Evolutionary conservation across 1,140 invertebrate genomes (phyloP).

Genomic region (Hylaeus anthracinus): DNA sequence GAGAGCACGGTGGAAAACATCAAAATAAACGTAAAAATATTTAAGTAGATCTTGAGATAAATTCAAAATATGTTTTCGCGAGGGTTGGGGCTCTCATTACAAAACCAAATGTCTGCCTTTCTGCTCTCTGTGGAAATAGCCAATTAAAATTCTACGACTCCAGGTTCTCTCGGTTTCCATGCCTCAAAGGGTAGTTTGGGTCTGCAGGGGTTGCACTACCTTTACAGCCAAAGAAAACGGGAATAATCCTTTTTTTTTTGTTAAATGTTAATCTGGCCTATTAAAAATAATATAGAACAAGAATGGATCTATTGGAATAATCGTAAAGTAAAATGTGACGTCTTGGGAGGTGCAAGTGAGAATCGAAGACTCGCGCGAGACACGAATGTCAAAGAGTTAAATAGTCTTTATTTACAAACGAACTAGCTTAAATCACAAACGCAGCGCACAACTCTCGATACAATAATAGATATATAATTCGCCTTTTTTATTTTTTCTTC

Average conservation of each 20-base stretch:
- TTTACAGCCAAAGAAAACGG: too few relatives aligned
- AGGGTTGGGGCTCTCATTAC: not conserved
- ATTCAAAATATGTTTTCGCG: not conserved
- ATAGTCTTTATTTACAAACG: conserved; percentile 81
- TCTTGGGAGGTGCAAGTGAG: not conserved
- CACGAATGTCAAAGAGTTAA: conserved; percentile 77
- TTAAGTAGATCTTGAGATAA: not conserved
- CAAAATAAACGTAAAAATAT: not conserved
- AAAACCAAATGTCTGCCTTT: not conserved
- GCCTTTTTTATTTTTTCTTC: conserved; percentile 55
- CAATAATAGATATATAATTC: conserved; percentile 76
- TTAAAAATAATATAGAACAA: too few relatives aligned
- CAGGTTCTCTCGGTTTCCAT: not conserved
- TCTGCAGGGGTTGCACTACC: not conserved
- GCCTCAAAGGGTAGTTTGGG: not conserved
- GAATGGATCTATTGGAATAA: too few relatives aligned
- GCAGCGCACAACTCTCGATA: conserved; percentile 77
- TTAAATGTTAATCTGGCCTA: too few relatives aligned
- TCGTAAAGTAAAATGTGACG: too few relatives aligned
- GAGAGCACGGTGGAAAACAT: not conserved
- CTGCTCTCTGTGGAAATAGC: not conserved
- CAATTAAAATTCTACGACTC: conserved; percentile 19
- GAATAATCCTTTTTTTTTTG: too few relatives aligned
- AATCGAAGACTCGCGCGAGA: not conserved
- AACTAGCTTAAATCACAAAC: conserved; percentile 78